Percentiles rank a stretch among this genome's conserved stretches.
Conservation (phyloP, 2,113 vertebrate genomes). For the Syngnathus typhle region DNA sequence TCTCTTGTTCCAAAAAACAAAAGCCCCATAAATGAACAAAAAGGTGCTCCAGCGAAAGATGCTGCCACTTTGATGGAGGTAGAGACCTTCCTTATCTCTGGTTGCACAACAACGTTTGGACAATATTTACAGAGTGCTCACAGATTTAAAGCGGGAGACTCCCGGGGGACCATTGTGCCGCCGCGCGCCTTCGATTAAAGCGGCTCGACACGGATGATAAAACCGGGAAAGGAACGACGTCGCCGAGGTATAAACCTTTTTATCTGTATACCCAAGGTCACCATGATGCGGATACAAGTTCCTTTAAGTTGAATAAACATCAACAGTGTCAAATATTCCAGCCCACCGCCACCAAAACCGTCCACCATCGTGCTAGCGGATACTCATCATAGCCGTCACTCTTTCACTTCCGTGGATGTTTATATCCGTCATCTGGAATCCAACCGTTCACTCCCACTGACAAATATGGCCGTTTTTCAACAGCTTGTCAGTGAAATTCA, state of each 20-base stretch:
- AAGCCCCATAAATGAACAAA: background rate
- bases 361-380: conserved; percentile 24
- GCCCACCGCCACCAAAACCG: conserved; percentile 34
- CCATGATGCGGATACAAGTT: conserved; percentile 6
- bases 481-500: too few species aligned
- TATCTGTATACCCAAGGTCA: conserved; percentile 21
- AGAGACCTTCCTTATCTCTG: background rate
- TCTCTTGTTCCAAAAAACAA: background rate
- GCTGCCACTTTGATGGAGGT: background rate
- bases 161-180: conserved; percentile 8
- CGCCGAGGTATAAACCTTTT: background rate
- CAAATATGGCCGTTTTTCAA: background rate
- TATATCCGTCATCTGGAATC: too few species aligned
- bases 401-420: too few species aligned
- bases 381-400: conserved; percentile 9
- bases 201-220: conserved; percentile 20
- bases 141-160: background rate
- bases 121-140: conserved; percentile 8
- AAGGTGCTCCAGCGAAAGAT: background rate
- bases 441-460: background rate
- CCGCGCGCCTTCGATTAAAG: background rate
- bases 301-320: conserved; percentile 26
- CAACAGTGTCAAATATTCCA: conserved; percentile 15
- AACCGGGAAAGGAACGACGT: background rate
- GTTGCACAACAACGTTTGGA: conserved; percentile 12